Conservation (phyloP, 2,888 invertebrate species). For the Aleiodes leptofemur region DNA sequence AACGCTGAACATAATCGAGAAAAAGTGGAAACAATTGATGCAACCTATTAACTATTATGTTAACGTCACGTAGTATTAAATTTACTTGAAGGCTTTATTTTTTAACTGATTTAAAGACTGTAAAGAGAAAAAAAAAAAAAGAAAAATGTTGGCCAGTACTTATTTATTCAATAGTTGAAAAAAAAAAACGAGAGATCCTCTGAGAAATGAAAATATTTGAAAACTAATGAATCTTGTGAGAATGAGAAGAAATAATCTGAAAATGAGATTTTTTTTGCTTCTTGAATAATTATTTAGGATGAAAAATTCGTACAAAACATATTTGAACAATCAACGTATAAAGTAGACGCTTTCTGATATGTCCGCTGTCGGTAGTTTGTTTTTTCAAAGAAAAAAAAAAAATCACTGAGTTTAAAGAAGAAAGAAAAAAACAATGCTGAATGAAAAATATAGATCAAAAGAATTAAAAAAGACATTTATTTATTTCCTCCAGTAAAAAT, state of each 20-base stretch:
- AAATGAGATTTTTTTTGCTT: too few relatives aligned
- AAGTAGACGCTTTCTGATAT: conserved; percentile 27
- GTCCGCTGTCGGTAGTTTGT: conserved; percentile 12
- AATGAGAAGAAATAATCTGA: conserved; percentile 3
- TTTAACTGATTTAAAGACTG: conserved; percentile 3
- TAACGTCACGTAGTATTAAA: conserved; percentile 9
- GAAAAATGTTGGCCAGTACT: not conserved
- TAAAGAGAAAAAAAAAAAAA: not conserved
- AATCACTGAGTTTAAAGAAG: conserved; percentile 18
- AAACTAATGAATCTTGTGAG: not conserved
- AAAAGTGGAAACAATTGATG: conserved; percentile 26
- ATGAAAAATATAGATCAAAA: conserved; percentile 30
- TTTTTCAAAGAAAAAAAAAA: not conserved
- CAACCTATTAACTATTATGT: not conserved
- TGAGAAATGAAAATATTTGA: not conserved
- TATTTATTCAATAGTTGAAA: not conserved
- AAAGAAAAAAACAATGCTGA: conserved; percentile 16
- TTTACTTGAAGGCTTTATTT: not conserved
- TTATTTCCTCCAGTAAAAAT: conserved; percentile 7
- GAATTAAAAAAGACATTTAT: conserved; percentile 7
- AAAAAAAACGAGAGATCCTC: not conserved
- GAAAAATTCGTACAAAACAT: conserved; percentile 11
- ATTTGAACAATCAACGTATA: conserved; percentile 23
- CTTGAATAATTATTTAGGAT: conserved; percentile 4
- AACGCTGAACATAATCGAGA: conserved; percentile 37